Base-by-base conservation (phyloP, 2,888 invertebrate genomes). In the Dioctria rufipes region DNA sequence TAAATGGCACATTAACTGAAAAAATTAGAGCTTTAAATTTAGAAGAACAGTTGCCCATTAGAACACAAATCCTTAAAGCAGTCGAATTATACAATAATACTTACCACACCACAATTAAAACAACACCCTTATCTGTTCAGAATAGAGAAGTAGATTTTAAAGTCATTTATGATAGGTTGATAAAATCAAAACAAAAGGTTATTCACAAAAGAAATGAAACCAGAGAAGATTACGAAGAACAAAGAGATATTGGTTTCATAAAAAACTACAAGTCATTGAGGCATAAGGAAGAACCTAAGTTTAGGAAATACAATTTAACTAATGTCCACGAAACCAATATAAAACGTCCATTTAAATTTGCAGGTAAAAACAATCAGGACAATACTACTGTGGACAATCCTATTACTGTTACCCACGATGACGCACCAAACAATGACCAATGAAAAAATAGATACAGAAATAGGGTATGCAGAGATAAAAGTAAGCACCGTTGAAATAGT, bases 191-290 rank as follows among this genome's bases (percentile, higher is more conserved):
- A 25, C 1, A 69, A 69, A 69, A 11, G 3, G 11, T 40, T 9
- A 4, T 39, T 49, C 3, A 49, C 2, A 69, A 46, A 25, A n/a
- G 61, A 13, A 75, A 75, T 37, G 4, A 13, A 13, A 51, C 13
- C 6, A 49, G 69, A 4, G 69, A 60, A 61, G 25, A 75, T 25
- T 75, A 75, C 13, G 25, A 9, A 61, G 75, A 60, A 43, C 6
- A 25, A 13, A 11, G 61, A 60, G n/a, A 25, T 25, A 5, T 9
- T 13, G 75, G 61, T 5, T 75, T 11, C 9, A 75, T 60, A 43
- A 75, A 75, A 42, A 75, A 75, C 40, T 75, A 75, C 4, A 60
- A 61, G 42, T 43, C 75, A 4, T 2, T 75, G 13, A 43, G 75
- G 8, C 60, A 75, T 13, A 75, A 75, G 13, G 11, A 75, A n/a